A percentile compares a stretch with the other conserved stretches of the same genome.
These are phyloP conservation scores for Campoplex nolae DNA, from an alignment of 2,888 invertebrate genomes.

Conservation along the genomic window DNA sequence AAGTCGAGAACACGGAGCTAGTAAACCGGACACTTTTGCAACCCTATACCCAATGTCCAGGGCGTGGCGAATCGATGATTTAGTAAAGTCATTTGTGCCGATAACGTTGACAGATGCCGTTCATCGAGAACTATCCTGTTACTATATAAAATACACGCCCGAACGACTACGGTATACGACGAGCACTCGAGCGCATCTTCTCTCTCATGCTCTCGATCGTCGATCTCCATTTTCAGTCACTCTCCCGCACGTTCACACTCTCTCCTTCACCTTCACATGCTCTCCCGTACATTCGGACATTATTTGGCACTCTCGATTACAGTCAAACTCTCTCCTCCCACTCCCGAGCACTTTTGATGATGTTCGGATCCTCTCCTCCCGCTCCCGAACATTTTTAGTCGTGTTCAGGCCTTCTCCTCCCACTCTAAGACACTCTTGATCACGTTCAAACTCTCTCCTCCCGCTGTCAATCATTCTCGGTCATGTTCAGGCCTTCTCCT, in stretches of 20 bases:
- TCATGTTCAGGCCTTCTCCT: neutral
- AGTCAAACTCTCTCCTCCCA: neutral
- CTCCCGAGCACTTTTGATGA: neutral
- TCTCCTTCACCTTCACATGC: neutral
- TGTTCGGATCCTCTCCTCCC: neutral
- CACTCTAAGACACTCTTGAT: neutral
- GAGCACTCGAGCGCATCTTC: neutral
- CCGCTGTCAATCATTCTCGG: neutral
- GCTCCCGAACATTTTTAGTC: neutral
- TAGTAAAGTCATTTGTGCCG: constrained; percentile 83
- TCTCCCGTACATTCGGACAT: neutral
- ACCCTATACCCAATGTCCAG: constrained; percentile 82
- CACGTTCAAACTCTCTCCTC: neutral
- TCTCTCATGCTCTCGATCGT: neutral
- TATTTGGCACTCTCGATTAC: neutral
- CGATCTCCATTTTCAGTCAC: neutral
- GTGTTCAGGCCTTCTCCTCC: neutral
- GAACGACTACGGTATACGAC: neutral
- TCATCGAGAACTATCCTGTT: constrained; percentile 68
- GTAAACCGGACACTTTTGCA: constrained; percentile 79
- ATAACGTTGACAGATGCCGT: constrained; percentile 82
- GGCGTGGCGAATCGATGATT: constrained; percentile 83
- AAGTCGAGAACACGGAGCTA: constrained; percentile 14
- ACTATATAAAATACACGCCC: constrained; percentile 8
- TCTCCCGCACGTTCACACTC: neutral